Evolutionary conservation across 2,797 vertebrate species (phyloP).

Genomic region (Pogoniulus pusillus): DNA sequence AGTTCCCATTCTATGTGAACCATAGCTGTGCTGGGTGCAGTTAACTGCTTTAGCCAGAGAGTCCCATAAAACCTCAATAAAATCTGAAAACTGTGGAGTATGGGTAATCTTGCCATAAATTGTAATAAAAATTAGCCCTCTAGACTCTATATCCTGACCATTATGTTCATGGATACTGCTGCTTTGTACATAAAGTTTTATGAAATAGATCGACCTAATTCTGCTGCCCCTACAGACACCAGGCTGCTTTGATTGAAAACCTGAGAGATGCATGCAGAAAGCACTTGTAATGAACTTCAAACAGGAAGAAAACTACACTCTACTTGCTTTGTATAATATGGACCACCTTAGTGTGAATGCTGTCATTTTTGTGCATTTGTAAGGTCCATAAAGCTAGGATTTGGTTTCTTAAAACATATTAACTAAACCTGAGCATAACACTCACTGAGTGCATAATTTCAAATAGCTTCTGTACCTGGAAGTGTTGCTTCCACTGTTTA

Average conservation of each 20-base stretch:
- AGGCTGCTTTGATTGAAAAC: constrained; percentile 74
- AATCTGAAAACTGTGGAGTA: constrained; percentile 74
- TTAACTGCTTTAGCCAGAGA: constrained; percentile 58
- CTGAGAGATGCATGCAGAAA: constrained; percentile 63
- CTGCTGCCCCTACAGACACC: constrained; percentile 58
- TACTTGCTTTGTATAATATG: constrained; percentile 5
- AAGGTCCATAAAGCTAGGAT: constrained; percentile 42
- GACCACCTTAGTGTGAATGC: constrained; percentile 12
- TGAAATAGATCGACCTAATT: constrained; percentile 78
- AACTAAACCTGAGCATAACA: constrained; percentile 14
- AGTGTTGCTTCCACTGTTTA: background rate
- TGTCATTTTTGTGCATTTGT: constrained; percentile 1
- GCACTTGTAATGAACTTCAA: constrained; percentile 63
- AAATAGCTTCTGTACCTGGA: background rate
- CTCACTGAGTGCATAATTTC: constrained; percentile 15
- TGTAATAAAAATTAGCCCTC: constrained; percentile 78
- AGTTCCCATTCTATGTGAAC: constrained; percentile 46
- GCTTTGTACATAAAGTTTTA: constrained; percentile 82
- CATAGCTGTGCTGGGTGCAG: constrained; percentile 8
- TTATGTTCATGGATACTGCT: constrained; percentile 77
- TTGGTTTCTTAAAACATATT: constrained; percentile 20
- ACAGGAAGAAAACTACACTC: constrained; percentile 30
- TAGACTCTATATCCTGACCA: constrained; percentile 77
- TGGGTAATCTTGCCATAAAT: constrained; percentile 78
- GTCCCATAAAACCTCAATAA: constrained; percentile 77